A percentile compares a stretch with the other conserved stretches of the same genome.
phyloP scores from a whole-genome alignment of 2,113 vertebrate species.

The Peromyscus polionotus region DNA sequence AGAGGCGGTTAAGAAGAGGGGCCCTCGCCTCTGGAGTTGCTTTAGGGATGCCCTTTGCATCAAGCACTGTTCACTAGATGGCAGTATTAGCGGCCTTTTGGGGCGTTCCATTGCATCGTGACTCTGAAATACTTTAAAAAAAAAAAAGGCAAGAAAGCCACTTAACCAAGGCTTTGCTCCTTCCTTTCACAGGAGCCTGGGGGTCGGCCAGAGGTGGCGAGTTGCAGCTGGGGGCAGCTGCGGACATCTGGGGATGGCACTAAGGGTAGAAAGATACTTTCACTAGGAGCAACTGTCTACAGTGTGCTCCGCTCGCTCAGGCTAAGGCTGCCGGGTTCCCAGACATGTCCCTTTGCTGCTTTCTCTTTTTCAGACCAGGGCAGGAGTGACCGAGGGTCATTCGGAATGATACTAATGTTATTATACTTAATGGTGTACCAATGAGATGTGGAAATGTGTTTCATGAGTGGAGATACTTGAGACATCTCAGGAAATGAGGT shows the following conservation, averaged over 20 bases:
- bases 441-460: not conserved
- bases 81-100: constrained; percentile 71
- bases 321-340: not conserved
- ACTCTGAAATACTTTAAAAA: not conserved
- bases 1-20: not conserved
- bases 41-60: not conserved
- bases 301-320: no score
- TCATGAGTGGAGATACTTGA: not conserved
- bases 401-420: not conserved
- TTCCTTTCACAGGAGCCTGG: not conserved
- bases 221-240: not conserved
- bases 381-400: not conserved
- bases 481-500: not conserved
- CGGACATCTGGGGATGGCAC: not conserved
- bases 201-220: not conserved
- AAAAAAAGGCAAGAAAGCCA: not conserved
- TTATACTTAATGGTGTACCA: not conserved
- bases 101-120: no score
- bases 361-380: not conserved
- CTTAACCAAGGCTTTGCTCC: not conserved
- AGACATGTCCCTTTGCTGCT: not conserved
- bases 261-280: fast-evolving
- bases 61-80: constrained; percentile 74
- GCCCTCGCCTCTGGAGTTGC: not conserved
- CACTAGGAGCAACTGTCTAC: no score